A percentile compares a stretch with the other conserved stretches of the same genome.
phyloP scores from a whole-genome alignment of 35 echinoderm and acorn worm genomes.

The Ophioderma brevispina region DNA sequence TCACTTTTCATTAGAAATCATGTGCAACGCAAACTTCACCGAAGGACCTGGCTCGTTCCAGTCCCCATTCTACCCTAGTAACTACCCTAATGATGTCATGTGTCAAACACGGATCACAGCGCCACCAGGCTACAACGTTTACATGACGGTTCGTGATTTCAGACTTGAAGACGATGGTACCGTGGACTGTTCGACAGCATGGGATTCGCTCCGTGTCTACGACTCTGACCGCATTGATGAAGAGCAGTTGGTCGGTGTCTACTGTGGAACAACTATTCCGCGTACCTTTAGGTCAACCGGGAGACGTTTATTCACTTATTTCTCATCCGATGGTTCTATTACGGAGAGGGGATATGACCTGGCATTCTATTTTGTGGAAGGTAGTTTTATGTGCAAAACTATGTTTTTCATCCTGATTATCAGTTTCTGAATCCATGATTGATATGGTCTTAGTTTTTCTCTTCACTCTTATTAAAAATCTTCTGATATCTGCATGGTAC shows the following conservation, averaged over 20 bases:
- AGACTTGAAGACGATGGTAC: background rate
- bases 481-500: too few species aligned
- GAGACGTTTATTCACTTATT: background rate
- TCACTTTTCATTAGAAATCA: background rate
- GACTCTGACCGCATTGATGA: background rate
- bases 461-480: too few species aligned
- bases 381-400: too few species aligned
- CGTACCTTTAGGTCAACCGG: background rate
- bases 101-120: background rate
- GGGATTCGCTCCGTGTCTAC: background rate
- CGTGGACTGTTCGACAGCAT: background rate
- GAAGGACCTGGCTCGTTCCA: background rate
- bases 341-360: background rate
- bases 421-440: too few species aligned
- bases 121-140: background rate
- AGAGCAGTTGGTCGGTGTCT: background rate
- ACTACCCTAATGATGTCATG: background rate
- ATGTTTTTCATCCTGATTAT: too few species aligned
- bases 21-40: background rate
- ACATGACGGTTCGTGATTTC: background rate
- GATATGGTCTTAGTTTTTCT: too few species aligned
- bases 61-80: background rate
- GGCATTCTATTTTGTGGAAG: background rate
- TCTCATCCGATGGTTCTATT: background rate
- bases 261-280: background rate